Conservation (phyloP, 2,797 vertebrate species). For the Sebastes cheni region DNA sequence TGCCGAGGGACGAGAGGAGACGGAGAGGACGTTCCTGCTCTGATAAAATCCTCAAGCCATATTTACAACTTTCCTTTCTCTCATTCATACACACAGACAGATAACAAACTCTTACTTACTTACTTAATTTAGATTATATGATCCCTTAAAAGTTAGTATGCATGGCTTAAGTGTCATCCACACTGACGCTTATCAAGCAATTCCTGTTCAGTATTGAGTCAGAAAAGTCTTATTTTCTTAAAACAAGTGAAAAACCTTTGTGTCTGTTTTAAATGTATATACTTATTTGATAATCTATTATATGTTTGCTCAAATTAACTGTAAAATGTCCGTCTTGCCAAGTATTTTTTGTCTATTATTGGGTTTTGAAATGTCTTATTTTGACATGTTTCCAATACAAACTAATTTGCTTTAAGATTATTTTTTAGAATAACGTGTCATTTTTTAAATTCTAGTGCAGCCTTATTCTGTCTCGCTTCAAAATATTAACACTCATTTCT, state of each 20-base stretch:
- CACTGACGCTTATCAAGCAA: neutral
- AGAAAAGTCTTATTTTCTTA: neutral
- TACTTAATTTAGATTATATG: neutral
- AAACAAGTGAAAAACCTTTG: neutral
- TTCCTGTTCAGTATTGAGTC: neutral
- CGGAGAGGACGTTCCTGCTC: slow-evolving; percentile 43
- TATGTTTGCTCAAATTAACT: neutral
- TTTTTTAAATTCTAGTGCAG: neutral
- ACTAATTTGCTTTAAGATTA: neutral
- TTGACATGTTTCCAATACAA: neutral
- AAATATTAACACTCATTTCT: neutral
- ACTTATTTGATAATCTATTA: neutral
- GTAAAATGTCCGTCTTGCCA: neutral
- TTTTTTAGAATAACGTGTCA: neutral
- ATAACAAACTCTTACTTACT: neutral
- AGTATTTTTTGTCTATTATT: neutral
- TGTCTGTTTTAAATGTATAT: neutral
- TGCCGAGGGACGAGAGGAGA: slow-evolving; percentile 39
- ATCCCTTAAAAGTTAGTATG: neutral
- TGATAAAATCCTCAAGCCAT: slow-evolving; percentile 34
- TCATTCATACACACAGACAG: neutral
- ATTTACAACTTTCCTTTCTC: slow-evolving; percentile 3
- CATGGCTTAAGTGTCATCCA: neutral
- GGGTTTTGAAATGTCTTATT: neutral
- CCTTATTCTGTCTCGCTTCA: neutral